These are phyloP conservation scores for Suncus etruscus DNA, from an alignment of 2,113 vertebrate species.

Conservation along the genomic window DNA sequence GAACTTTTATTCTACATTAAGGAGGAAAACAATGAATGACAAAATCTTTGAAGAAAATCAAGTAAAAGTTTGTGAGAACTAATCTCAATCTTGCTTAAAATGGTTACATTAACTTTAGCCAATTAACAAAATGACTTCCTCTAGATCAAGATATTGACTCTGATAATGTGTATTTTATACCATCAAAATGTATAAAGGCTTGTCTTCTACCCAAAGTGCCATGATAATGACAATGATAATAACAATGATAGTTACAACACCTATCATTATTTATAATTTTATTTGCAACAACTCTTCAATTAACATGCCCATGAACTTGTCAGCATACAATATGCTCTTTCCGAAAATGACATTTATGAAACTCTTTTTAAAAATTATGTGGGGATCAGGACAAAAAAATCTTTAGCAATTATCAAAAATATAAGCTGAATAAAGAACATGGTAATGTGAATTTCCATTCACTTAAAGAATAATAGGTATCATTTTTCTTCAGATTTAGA, in stretches of 20 bases:
- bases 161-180: background rate
- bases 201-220: constrained; percentile 1
- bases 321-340: background rate
- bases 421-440: constrained; percentile 26
- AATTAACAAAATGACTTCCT: background rate
- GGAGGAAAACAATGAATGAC: background rate
- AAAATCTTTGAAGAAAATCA: background rate
- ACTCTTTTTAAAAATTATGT: background rate
- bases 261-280: constrained; percentile 52
- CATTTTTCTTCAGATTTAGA: constrained; percentile 53
- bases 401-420: constrained; percentile 32
- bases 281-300: constrained; percentile 55
- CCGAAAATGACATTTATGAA: constrained; percentile 13
- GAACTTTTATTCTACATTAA: background rate
- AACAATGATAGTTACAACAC: background rate
- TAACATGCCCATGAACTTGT: background rate
- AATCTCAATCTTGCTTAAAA: background rate
- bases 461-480: constrained; percentile 45
- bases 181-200: background rate
- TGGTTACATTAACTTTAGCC: background rate
- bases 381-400: background rate
- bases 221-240: background rate
- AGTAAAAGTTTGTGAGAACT: background rate
- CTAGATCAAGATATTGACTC: background rate
- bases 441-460: constrained; percentile 22